Percentiles rank a stretch among this genome's conserved stretches.
Evolutionary conservation across 1,140 invertebrate genomes (phyloP).

Genomic region (Halictus rubicundus): DNA sequence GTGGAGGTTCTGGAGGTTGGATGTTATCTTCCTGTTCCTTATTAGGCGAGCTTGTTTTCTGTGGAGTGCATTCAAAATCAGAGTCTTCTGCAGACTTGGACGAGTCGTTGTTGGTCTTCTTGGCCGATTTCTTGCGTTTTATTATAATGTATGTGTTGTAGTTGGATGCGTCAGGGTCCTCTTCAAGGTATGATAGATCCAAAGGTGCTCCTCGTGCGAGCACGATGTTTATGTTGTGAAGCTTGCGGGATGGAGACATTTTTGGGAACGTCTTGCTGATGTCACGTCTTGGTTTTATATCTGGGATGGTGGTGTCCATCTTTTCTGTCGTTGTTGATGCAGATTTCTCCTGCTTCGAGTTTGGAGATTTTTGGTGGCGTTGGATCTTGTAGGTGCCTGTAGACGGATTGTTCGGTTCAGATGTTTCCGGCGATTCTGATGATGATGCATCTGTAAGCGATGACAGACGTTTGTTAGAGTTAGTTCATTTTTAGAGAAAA

Average conservation of each 20-base stretch:
- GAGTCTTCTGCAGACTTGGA: neutral
- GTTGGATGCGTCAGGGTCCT: neutral
- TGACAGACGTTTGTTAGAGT: too few relatives aligned
- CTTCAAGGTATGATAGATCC: too few relatives aligned
- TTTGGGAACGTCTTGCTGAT: slow-evolving; percentile 56
- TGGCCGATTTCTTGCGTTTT: neutral
- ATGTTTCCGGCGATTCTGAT: rapidly evolving
- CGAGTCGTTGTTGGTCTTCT: neutral
- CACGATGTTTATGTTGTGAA: slow-evolving; percentile 64
- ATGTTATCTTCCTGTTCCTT: rapidly evolving
- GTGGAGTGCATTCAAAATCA: too few relatives aligned
- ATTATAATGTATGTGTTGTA: neutral
- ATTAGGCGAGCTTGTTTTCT: neutral
- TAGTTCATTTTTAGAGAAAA: too few relatives aligned
- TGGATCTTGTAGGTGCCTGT: too few relatives aligned
- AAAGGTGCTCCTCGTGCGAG: too few relatives aligned
- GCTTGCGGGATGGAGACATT: slow-evolving; percentile 57
- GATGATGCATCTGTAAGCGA: neutral
- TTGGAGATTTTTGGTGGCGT: neutral
- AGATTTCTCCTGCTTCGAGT: neutral
- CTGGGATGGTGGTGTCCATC: neutral
- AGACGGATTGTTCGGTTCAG: too few relatives aligned
- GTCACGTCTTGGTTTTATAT: neutral
- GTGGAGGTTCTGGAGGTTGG: neutral
- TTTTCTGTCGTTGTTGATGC: neutral